Conservation (phyloP, 1,140 invertebrate species). For the Halesus radiatus region DNA sequence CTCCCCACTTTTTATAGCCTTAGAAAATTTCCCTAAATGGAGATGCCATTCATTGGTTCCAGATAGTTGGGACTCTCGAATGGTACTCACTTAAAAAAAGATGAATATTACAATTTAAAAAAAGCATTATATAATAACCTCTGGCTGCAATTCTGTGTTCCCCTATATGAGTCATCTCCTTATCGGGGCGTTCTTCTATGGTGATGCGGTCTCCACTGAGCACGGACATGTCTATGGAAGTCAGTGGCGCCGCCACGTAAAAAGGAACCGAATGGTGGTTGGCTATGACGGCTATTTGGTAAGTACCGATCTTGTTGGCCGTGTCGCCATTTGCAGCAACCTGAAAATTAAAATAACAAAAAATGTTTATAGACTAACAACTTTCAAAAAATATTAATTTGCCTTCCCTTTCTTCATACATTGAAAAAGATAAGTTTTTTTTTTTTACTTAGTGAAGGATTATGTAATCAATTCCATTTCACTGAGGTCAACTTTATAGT, state of each 20-base stretch:
- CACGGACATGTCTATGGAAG: conserved; percentile 90
- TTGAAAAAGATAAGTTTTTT: no score
- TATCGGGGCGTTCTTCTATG: conserved; percentile 93
- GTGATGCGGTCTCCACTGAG: conserved; percentile 87
- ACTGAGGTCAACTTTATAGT: no score
- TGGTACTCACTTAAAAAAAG: no score
- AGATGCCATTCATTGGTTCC: no score
- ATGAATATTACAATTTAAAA: not conserved
- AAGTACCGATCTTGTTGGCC: conserved; percentile 99
- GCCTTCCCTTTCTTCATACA: no score
- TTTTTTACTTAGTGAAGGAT: no score
- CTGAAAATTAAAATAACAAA: conserved; percentile 60
- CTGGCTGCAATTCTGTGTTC: conserved; percentile 87
- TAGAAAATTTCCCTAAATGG: no score
- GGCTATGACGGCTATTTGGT: conserved; percentile 94
- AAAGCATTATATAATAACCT: conserved; percentile 67
- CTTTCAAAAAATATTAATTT: no score
- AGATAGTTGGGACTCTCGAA: no score
- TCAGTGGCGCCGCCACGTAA: conserved; percentile 94
- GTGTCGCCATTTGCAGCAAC: conserved; percentile 97
- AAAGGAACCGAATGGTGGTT: conserved; percentile 94
- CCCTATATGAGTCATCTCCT: conserved; percentile 92
- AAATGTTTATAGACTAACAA: not conserved
- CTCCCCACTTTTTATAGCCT: no score
- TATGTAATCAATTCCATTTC: no score